These are phyloP conservation scores for Folsomia manolachei DNA, from an alignment of 2,888 invertebrate species.

Conservation along the genomic window DNA sequence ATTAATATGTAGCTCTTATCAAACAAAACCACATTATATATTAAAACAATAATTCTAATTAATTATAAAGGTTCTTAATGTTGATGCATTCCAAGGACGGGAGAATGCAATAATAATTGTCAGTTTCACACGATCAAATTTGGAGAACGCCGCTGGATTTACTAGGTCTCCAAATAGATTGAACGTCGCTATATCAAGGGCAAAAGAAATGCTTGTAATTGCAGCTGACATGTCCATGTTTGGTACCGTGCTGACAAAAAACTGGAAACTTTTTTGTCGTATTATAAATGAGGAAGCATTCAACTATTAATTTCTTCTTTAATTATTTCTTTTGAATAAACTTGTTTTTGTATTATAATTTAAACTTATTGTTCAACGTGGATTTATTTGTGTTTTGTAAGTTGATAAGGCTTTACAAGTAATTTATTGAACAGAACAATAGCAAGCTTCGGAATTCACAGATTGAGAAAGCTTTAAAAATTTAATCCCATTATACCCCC, in stretches of 20 bases:
- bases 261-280: neutral
- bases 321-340: too few relatives aligned
- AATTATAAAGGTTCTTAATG: conserved; percentile 4
- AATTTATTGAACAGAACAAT: too few relatives aligned
- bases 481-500: too few relatives aligned
- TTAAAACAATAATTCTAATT: too few relatives aligned
- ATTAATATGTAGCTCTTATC: too few relatives aligned
- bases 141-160: conserved; percentile 9
- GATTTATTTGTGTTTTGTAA: too few relatives aligned
- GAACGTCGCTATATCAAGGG: conserved; percentile 18
- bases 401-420: too few relatives aligned
- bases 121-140: conserved; percentile 9
- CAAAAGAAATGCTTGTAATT: neutral
- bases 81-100: conserved; percentile 18
- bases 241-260: neutral
- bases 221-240: neutral
- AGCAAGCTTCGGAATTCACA: too few relatives aligned
- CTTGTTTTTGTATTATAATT: too few relatives aligned
- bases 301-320: neutral
- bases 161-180: neutral
- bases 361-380: too few relatives aligned
- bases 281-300: neutral
- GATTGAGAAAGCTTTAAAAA: too few relatives aligned
- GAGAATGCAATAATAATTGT: conserved; percentile 15
- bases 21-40: too few relatives aligned